Base-by-base conservation (phyloP, 2,113 vertebrate genomes). In the Erinaceus europaeus region DNA sequence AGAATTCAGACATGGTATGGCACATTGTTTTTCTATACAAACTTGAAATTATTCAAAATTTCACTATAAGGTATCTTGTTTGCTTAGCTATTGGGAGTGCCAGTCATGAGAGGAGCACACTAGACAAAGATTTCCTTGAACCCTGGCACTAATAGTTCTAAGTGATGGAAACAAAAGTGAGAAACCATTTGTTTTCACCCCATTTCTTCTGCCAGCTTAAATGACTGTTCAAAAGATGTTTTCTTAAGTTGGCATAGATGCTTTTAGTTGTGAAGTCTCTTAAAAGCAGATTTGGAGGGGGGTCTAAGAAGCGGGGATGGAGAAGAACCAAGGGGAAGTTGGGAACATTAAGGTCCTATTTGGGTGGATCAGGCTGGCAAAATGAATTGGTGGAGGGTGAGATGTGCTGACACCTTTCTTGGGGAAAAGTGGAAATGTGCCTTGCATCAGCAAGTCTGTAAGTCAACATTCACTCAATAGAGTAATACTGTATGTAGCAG, bases 131-230 rank as follows among this genome's bases (percentile, higher is more conserved):
- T 76, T 50, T 80, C 50, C 53, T 71, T 74, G 50, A 81, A 57
- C 23, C 65, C 0, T n/a, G 46, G 20, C 65, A 7, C 32, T 15
- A 17, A 20, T 38, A 68, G 13, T 79, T 83, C 73, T 55, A 36
- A 57, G 20, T 53, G 67, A 27, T 71, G 32, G 29, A 23, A 25
- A 65, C 64, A 12, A 44, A 77, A 91, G 17, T 69, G 42, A 82
- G 77, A 64, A 69, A 34, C 50, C 36, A 48, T 52, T 25, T n/a
- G 46, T 89, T 85, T 86, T 64, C 36, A 40, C 25, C 67, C n/a
- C 8, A 15, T 53, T 79, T 65, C 12, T 52, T 81, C 52, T 27
- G 48, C 23, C 11, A 12, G 21, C 21, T 40, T 32, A 9, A 8
- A 29, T 27, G 2, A 57, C 15, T 57, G 18, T 67, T 44, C 46